Conservation (phyloP, 2,888 invertebrate species). For the Tholera decimalis region DNA sequence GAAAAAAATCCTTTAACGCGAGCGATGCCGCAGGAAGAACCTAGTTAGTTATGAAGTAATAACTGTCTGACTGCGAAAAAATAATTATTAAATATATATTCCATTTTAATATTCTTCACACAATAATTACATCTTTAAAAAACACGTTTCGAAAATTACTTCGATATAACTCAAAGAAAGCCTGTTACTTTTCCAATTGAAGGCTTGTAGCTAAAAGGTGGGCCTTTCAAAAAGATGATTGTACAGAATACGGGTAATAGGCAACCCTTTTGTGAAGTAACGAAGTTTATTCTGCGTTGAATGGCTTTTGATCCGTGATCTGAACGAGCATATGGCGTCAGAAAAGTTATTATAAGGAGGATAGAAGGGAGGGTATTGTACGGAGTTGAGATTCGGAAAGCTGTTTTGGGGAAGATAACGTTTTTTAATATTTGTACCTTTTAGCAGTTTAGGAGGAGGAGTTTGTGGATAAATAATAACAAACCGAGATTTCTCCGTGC, state of each 20-base stretch:
- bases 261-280: conserved; percentile 51
- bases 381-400: conserved; percentile 34
- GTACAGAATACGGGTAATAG: conserved; percentile 45
- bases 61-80: too few relatives aligned
- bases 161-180: conserved; percentile 32
- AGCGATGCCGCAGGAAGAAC: too few relatives aligned
- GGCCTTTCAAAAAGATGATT: conserved; percentile 35
- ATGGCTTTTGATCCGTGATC: conserved; percentile 43
- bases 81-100: too few relatives aligned
- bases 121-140: neutral
- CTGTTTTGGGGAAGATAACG: conserved; percentile 21
- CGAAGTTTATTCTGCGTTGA: conserved; percentile 54
- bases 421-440: neutral
- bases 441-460: too few relatives aligned
- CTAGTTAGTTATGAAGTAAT: too few relatives aligned
- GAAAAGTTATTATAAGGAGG: conserved; percentile 39
- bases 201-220: conserved; percentile 44
- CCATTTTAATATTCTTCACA: neutral
- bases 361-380: conserved; percentile 11
- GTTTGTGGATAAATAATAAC: too few relatives aligned
- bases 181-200: conserved; percentile 33
- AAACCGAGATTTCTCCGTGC: too few relatives aligned
- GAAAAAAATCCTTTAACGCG: too few relatives aligned
- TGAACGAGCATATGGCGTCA: conserved; percentile 46
- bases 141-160: conserved; percentile 24